Conservation (phyloP, 92 coral and sea anemone species). For the Siderastrea radians region DNA sequence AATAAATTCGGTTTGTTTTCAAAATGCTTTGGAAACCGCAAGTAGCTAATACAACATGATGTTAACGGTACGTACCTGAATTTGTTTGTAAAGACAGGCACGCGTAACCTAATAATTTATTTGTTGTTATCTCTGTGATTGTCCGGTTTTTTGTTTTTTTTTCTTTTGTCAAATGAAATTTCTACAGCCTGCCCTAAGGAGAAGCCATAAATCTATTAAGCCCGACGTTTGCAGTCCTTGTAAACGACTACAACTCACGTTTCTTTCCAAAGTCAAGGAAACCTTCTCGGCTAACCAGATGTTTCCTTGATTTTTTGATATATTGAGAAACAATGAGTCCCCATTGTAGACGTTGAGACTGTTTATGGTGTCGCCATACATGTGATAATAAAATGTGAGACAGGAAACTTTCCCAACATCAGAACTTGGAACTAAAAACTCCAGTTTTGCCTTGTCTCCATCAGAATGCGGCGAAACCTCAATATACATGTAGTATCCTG, state of each 20-base stretch:
- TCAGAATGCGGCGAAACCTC: not conserved
- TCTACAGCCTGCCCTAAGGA: no score
- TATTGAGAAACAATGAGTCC: not conserved
- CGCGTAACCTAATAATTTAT: no score
- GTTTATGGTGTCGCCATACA: conserved; percentile 6
- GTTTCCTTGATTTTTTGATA: not conserved
- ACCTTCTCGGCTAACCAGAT: not conserved
- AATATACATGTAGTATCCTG: conserved; percentile 13
- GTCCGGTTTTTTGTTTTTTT: no score
- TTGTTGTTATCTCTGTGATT: no score
- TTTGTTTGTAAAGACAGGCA: no score
- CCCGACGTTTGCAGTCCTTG: no score
- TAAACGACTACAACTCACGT: not conserved
- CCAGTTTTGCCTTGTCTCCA: conserved; percentile 16
- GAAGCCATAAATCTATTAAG: no score
- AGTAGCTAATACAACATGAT: no score
- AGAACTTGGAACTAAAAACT: not conserved
- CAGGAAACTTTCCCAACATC: not conserved
- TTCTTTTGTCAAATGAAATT: no score
- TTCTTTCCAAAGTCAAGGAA: not conserved
- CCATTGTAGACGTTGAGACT: conserved; percentile 5
- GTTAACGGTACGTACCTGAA: no score
- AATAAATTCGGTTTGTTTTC: no score
- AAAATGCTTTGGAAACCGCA: no score
- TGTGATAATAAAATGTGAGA: conserved; percentile 17